Base-by-base conservation (phyloP, 2,888 invertebrate genomes). In the Ochropleura leucogaster region DNA sequence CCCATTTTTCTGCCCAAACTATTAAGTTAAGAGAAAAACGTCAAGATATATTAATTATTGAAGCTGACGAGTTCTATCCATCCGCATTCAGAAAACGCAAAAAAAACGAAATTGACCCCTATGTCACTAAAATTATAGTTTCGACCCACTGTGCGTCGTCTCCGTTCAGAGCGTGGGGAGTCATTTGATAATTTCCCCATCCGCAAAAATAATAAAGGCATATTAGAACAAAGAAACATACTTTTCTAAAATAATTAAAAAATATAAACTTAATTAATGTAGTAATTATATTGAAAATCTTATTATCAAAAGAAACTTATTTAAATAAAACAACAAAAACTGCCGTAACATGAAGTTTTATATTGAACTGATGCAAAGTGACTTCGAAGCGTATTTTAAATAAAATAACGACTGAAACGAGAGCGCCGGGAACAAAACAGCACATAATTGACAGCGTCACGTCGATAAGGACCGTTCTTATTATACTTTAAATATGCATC, bases 371-470 rank as follows among this genome's bases (percentile, higher is more conserved):
- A 78, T 62, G 44, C 53, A 72, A 30, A 64, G 47, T 66, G 44
- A 79, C 63, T 55, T 83, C 46, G 42, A 64, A 69, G 60, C 10
- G 5, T 44, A 74, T 84, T 86, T 84, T 72, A 84, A 86, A 85
- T 83, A 86, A 83, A 85, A 83, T 85, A 81, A 67, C 62, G 49
- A 14, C 42, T 73, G 80, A 81, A 79, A 81, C 76, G 63, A 66
- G 71, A 78, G 80, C 80, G 77, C 82, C 79, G 49, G 40, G 85
- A 88, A 90, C 88, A 89, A 90, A 89, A 70, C 86, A 80, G 82
- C 79, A 76, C 84, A 85, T 90, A 91, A 91, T 91, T 92, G 91
- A 91, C 90, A 88, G 84, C 88, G 86, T 90, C 90, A 88, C 80
- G 69, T 81, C 84, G 88, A 90, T 89, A 90, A 89, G 79, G 88